These are phyloP conservation scores for Takifugu bimaculatus DNA, from an alignment of 2,113 vertebrate species.

Conservation along the genomic window DNA sequence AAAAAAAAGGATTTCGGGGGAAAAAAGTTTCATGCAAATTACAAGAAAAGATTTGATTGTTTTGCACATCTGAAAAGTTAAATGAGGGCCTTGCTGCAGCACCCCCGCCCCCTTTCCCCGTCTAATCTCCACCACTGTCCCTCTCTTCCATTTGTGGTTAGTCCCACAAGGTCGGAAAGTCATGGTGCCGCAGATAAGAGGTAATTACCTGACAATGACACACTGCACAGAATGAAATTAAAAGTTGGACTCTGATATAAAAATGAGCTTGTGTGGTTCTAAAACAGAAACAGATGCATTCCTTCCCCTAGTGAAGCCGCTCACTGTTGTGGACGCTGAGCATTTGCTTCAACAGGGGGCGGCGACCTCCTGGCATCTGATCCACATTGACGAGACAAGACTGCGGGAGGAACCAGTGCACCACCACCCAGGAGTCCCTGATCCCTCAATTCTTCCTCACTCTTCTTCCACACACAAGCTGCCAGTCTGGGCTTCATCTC, in stretches of 20 bases:
- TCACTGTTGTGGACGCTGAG: slow-evolving; percentile 23
- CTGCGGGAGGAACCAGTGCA: slow-evolving; percentile 19
- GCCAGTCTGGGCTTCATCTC: slow-evolving; percentile 12
- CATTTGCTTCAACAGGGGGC: neutral
- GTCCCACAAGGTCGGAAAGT: too few species aligned
- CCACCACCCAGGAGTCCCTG: slow-evolving; percentile 33
- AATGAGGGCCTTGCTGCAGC: too few species aligned
- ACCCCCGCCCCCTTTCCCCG: too few species aligned
- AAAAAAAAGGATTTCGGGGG: too few species aligned
- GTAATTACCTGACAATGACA: slow-evolving; percentile 68
- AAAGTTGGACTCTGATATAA: slow-evolving; percentile 22
- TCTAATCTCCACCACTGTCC: too few species aligned
- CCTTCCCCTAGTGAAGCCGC: slow-evolving; percentile 54
- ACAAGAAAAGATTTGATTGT: too few species aligned
- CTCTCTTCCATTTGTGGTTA: too few species aligned
- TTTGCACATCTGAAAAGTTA: too few species aligned
- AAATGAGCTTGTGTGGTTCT: slow-evolving; percentile 35
- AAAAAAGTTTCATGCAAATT: too few species aligned
- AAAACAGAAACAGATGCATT: slow-evolving; percentile 52
- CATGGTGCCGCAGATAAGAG: slow-evolving; percentile 51
- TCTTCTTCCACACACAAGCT: slow-evolving; percentile 15
- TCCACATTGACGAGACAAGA: slow-evolving; percentile 19
- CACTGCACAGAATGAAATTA: slow-evolving; percentile 56
- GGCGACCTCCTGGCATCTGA: slow-evolving; percentile 31
- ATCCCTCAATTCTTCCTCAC: slow-evolving; percentile 35